Conservation (phyloP, 2,797 vertebrate species). For the Sebastes baramenuke region DNA sequence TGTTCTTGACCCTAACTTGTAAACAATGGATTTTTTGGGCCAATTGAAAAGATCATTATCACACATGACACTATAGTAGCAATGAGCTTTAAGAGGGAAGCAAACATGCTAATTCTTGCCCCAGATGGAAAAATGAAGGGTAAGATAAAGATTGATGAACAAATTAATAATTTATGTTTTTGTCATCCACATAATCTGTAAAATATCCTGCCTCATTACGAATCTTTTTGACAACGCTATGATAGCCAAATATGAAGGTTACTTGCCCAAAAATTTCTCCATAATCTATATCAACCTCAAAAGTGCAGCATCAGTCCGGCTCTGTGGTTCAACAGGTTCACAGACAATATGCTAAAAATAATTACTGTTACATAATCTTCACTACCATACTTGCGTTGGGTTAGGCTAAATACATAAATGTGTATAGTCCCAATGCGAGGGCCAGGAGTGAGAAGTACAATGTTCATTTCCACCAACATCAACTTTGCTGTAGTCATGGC, state of each 20-base stretch:
- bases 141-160: not conserved
- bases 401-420: not conserved
- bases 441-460: not conserved
- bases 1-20: not conserved
- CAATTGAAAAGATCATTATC: not conserved
- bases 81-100: not conserved
- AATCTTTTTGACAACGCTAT: too few relatives aligned
- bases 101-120: not conserved
- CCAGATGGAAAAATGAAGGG: not conserved
- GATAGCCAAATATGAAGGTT: not conserved
- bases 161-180: accelerated
- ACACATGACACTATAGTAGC: not conserved
- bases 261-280: not conserved
- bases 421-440: not conserved
- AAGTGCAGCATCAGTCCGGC: not conserved
- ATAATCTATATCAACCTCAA: not conserved
- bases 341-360: not conserved
- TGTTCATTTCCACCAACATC: not conserved
- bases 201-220: not conserved
- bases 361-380: not conserved
- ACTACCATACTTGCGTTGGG: not conserved
- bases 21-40: not conserved
- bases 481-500: not conserved
- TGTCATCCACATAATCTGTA: not conserved
- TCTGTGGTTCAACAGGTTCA: not conserved